These are phyloP conservation scores for Corvus cornix DNA, from an alignment of 2,113 vertebrate genomes.

Conservation along the genomic window DNA sequence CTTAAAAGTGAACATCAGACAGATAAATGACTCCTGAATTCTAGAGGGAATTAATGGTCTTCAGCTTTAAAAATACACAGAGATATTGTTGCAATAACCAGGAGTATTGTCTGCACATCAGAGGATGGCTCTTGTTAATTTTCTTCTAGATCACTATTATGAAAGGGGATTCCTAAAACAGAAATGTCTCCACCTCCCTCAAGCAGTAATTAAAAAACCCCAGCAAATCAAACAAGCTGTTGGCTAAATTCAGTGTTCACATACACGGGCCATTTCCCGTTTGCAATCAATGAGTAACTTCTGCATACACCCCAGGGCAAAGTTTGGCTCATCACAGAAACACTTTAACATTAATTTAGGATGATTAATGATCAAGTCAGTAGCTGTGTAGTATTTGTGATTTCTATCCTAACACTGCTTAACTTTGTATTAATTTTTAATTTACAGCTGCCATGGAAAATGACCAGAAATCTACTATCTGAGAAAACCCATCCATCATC, in stretches of 20 bases:
- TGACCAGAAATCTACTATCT: slow-evolving; percentile 85
- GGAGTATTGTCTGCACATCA: neutral
- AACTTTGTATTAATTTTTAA: slow-evolving; percentile 42
- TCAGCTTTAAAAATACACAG: neutral
- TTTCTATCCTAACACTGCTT: slow-evolving; percentile 32
- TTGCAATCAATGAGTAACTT: slow-evolving; percentile 37
- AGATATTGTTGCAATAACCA: neutral
- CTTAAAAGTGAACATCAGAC: neutral
- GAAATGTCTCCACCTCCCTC: neutral
- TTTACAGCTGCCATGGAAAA: slow-evolving; percentile 84
- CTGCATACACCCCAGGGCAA: neutral
- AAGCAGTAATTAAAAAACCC: neutral
- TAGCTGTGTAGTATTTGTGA: slow-evolving; percentile 16
- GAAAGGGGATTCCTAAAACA: neutral
- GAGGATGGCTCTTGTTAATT: neutral
- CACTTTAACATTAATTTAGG: slow-evolving; percentile 34
- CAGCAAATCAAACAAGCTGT: neutral
- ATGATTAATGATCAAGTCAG: slow-evolving; percentile 50
- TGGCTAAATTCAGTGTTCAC: neutral
- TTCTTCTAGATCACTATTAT: neutral
- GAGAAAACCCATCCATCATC: slow-evolving; percentile 83
- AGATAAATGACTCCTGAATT: neutral
- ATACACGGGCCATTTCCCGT: neutral
- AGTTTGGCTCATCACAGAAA: slow-evolving; percentile 24
- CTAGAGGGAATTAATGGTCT: neutral